phyloP scores from a whole-genome alignment of 2,113 vertebrate genomes.

The Erythrocercus mccallii region DNA sequence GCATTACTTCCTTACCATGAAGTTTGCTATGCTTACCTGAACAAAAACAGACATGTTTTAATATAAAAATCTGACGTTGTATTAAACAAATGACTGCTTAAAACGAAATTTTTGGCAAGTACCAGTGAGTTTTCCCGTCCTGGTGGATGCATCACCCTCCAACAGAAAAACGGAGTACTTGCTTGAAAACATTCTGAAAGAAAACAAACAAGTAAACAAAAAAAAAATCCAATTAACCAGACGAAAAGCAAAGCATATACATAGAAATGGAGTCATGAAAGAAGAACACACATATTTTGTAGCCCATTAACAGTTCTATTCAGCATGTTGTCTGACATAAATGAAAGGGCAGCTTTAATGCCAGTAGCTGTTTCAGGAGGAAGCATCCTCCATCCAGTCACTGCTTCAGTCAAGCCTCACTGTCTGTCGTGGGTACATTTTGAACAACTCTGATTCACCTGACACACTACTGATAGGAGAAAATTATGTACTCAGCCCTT shows the following conservation, averaged over 20 bases:
- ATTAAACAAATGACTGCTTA: not conserved
- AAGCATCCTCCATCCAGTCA: not conserved
- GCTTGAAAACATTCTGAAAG: not conserved
- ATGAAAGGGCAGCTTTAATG: not conserved
- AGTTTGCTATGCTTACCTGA: not conserved
- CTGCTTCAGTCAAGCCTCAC: not conserved
- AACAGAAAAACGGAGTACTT: not conserved
- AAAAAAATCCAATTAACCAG: not conserved
- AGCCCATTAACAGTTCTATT: not conserved
- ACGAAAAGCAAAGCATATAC: not conserved
- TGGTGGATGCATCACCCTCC: not conserved
- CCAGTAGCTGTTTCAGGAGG: not conserved
- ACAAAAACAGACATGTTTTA: constrained; percentile 3
- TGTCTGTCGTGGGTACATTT: rapidly evolving
- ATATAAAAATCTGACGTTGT: not conserved
- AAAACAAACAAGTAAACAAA: not conserved
- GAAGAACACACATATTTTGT: not conserved
- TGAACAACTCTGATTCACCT: not conserved
- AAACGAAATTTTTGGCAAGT: not conserved
- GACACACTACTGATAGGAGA: not conserved
- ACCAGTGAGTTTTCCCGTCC: not conserved
- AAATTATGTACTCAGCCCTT: rapidly evolving
- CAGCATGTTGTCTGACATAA: not conserved
- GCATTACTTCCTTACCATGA: not conserved
- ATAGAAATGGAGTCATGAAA: not conserved